Evolutionary conservation across 1,140 invertebrate species (phyloP).

Genomic region (Littorina saxatilis): DNA sequence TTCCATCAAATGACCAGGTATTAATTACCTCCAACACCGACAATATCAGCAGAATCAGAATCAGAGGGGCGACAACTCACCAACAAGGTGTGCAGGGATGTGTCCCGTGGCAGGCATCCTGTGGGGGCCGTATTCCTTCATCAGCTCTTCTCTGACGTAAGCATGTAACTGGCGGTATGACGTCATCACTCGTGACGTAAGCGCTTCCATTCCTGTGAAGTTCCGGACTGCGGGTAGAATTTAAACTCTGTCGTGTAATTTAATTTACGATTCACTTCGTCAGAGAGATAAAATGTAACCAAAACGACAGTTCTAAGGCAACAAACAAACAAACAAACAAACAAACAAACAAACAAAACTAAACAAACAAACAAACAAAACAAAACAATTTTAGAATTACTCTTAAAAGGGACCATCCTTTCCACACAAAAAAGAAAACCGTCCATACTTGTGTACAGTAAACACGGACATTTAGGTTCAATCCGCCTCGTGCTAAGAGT

Average conservation of each 20-base stretch:
- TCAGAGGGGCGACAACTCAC: no score
- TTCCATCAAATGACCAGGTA: no score
- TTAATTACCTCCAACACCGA: no score
- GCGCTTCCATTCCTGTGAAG: neutral
- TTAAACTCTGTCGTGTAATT: neutral
- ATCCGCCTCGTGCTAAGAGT: neutral
- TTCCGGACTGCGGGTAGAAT: neutral
- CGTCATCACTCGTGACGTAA: neutral
- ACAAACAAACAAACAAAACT: neutral
- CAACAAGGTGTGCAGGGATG: conserved; percentile 78
- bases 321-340: neutral
- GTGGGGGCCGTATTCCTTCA: conserved; percentile 78
- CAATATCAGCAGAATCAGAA: no score
- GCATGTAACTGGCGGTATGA: conserved; percentile 30
- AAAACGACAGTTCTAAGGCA: neutral
- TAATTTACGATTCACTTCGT: no score
- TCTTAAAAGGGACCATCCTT: neutral
- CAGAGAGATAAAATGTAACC: neutral
- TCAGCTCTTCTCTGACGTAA: conserved; percentile 91
- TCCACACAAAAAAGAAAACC: neutral
- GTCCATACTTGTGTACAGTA: no score
- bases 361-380: conserved; percentile 1
- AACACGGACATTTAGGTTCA: neutral
- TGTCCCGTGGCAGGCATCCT: conserved; percentile 65
- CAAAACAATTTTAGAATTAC: neutral